Percentiles rank a stretch among this genome's conserved stretches.
These are phyloP conservation scores for Palythoa grandis DNA, from an alignment of 92 coral and sea anemone genomes.

Conservation along the genomic window DNA sequence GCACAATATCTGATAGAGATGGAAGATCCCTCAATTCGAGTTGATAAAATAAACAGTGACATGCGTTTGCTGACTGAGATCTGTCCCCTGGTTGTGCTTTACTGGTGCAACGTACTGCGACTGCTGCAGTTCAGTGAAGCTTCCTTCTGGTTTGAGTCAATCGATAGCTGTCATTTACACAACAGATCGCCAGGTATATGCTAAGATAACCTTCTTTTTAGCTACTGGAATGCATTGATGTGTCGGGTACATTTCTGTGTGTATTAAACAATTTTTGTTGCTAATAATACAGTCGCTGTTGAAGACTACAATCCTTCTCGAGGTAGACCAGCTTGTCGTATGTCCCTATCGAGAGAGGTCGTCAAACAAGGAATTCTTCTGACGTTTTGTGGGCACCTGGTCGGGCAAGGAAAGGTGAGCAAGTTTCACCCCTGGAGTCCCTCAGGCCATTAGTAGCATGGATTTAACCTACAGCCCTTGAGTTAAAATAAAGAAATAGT, in stretches of 20 bases:
- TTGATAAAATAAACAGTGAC: constrained; percentile 54
- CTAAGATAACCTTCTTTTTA: neutral
- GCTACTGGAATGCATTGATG: neutral
- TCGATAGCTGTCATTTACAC: constrained; percentile 60
- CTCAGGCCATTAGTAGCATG: no score
- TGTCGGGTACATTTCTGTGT: neutral
- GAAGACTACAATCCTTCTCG: neutral
- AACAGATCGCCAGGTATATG: constrained; percentile 43
- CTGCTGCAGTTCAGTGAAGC: constrained; percentile 63
- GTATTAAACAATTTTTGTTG: neutral
- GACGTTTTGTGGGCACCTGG: constrained; percentile 72
- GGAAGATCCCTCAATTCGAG: constrained; percentile 1
- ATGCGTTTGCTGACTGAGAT: constrained; percentile 63
- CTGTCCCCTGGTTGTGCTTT: constrained; percentile 71
- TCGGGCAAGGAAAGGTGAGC: constrained; percentile 67
- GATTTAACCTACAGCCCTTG: no score
- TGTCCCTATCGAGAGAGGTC: constrained; percentile 58
- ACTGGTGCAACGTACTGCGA: constrained; percentile 71
- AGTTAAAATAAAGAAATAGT: no score
- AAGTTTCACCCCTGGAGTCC: neutral
- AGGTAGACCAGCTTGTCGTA: neutral
- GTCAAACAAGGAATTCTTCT: constrained; percentile 69
- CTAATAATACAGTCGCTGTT: neutral
- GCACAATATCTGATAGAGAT: constrained; percentile 44
- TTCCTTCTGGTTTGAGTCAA: constrained; percentile 75